Evolutionary conservation across 92 coral and sea anemone genomes (phyloP), one percentile per base, ranked within the genome.

Genomic region (Porites cylindrica): DNA sequence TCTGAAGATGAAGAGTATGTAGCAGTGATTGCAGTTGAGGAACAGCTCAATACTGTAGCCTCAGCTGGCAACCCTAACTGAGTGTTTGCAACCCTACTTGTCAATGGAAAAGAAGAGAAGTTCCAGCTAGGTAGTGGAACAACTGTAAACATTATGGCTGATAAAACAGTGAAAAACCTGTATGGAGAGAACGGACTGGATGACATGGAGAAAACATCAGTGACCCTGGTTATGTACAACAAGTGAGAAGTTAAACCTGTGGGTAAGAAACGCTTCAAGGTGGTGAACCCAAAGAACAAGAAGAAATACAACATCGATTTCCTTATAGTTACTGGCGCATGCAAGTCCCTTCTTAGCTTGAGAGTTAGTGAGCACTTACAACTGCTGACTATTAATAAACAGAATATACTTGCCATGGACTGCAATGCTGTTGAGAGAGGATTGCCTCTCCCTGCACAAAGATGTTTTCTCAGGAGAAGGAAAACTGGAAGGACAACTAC

Each of bases 111-210:
- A 14, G 83, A 86, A 20, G 88, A 82, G 26, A 69, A 38, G 72
- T 79, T 87, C 50, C 90, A 90, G 51, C 70, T 90, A 26, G 93
- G 86, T 72, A 93, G 87, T n/a, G 93, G 96, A 85, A 88, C 96
- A 59, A 82, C 88, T 9, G 96, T 87, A 8, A 90, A 90, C 77
- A 72, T 83, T 17, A 23, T 86, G 61, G 73, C 87, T 2, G 86
- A 82, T 51, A 56, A 68, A 47, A 81, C 18, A 8, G 62, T 78
- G 70, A 19, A 6, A 2, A 19, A n/a, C 29, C 54, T 73, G 16
- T 88, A 58, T 83, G 90, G 91, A 12, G 51, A 52, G 6, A 72
- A 70, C 74, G 62, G 79, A 1, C 43, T 66, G 43, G 26, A 51
- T 10, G 18, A 74, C 53, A 60, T 83, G 26, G 81, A 88, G 8